Base-by-base conservation (phyloP, 2,888 invertebrate genomes). In the Polia nebulosa region DNA sequence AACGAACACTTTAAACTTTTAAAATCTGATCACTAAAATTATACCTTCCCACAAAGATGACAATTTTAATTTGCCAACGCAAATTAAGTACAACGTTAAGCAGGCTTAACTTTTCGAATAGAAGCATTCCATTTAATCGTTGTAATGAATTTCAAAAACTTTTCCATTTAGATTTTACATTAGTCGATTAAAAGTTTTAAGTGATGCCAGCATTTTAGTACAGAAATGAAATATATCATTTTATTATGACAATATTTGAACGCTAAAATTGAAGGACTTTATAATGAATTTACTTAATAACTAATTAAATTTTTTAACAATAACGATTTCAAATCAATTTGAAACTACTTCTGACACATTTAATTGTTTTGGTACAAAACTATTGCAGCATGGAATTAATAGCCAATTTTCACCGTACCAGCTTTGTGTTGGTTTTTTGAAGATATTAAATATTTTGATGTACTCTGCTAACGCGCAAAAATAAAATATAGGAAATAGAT, bases 111-210 rank as follows among this genome's bases (percentile, higher is more conserved):
- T n/a, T 70, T 76, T 61, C 44, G 13, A 57, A 70, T 59, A 22
- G 13, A 52, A 70, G 15, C 36, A 58, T 41, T 57, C 11, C 13
- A 52, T 61, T 57, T 25, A 25, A 44, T 47, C 20, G 22, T 22
- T 29, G 27, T 41, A 56, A 60, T 58, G 29, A 76, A 58, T 75
- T 41, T 34, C 3, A 15, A 57, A 53, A 77, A 69, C 61, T 41
- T 72, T 34, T 29, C 22, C n/a, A 58, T 68, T 67, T 17, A 66
- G 7, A 52, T 41, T n/a, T 53, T 17, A 39, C n/a, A 68, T 36
- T 15, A n/a, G 34, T 49, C 17, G 13, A 49, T 56, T 20, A 36
- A 67, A 58, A 55, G n/a, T 36, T 67, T 55, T 17, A 29, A 56
- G 56, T 65, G 25, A 25, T 22, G 1, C 45, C 22, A 17, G 29